Percentiles rank a stretch among this genome's conserved stretches.
These are phyloP conservation scores for Epistrophe grossulariae DNA, from an alignment of 2,888 invertebrate species.

Conservation along the genomic window DNA sequence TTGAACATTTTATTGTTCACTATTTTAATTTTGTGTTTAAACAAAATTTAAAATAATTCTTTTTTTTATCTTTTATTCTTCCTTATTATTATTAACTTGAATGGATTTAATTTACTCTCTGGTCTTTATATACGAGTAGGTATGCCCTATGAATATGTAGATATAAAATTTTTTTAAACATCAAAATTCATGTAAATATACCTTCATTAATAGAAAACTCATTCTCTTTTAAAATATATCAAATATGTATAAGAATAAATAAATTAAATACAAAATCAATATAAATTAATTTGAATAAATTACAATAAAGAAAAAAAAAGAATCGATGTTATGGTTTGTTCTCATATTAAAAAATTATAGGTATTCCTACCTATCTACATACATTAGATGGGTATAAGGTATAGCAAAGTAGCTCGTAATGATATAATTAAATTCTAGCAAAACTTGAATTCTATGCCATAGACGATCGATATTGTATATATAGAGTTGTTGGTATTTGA, in stretches of 20 bases:
- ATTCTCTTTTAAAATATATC: neutral
- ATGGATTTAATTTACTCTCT: too few relatives aligned
- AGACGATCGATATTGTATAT: neutral
- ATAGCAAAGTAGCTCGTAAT: neutral
- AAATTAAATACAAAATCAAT: slow-evolving; percentile 1
- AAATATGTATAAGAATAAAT: neutral
- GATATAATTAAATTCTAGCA: neutral
- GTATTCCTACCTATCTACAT: neutral
- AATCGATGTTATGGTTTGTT: slow-evolving; percentile 6
- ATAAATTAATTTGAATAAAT: slow-evolving; percentile 22
- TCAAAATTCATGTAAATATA: slow-evolving; percentile 5
- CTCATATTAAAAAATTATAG: neutral
- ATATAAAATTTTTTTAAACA: neutral
- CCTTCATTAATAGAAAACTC: neutral
- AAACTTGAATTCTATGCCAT: slow-evolving; percentile 2
- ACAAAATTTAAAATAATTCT: too few relatives aligned
- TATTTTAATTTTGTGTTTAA: too few relatives aligned
- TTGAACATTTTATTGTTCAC: too few relatives aligned
- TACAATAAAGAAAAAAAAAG: neutral
- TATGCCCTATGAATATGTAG: too few relatives aligned
- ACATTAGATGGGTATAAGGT: neutral
- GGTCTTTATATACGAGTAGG: too few relatives aligned
- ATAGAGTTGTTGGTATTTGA: too few relatives aligned
- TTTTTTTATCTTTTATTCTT: too few relatives aligned
- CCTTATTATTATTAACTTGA: too few relatives aligned